Conservation (phyloP, 1,140 invertebrate species). For the Caenorhabditis tropicalis region DNA sequence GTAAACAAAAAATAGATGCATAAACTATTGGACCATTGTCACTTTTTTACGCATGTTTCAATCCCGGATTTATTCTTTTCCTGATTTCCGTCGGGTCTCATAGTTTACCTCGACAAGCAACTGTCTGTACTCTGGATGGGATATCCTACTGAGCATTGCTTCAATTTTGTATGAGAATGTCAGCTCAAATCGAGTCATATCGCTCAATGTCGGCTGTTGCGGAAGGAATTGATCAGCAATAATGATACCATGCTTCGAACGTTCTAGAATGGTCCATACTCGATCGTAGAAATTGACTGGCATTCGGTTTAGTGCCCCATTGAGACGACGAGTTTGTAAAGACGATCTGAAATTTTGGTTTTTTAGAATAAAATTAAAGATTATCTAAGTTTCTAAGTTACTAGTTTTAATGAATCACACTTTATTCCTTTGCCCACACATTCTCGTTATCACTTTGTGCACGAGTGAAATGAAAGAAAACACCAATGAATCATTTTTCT, state of each 20-base stretch:
- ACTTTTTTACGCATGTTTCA: too few relatives aligned
- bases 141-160: constrained; percentile 86
- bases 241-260: constrained; percentile 83
- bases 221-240: constrained; percentile 85
- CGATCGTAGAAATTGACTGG: constrained; percentile 91
- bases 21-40: too few relatives aligned
- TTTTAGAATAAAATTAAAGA: neutral
- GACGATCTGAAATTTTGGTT: constrained; percentile 71
- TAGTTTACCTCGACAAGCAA: constrained; percentile 83
- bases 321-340: constrained; percentile 84
- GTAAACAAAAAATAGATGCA: too few relatives aligned
- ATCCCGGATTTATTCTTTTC: too few relatives aligned
- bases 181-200: constrained; percentile 94
- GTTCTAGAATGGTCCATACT: constrained; percentile 91
- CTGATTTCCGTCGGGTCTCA: too few relatives aligned
- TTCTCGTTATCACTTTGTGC: neutral
- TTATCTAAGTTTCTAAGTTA: constrained; percentile 2
- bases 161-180: constrained; percentile 95
- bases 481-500: neutral
- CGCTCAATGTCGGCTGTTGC: constrained; percentile 87
- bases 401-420: constrained; percentile 10
- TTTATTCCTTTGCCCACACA: neutral
- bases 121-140: constrained; percentile 87
- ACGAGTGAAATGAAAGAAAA: neutral
- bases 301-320: constrained; percentile 92